A percentile compares a stretch with the other conserved stretches of the same genome.
Evolutionary conservation across 2,888 invertebrate genomes (phyloP).

Genomic region (Nudaria mundana): DNA sequence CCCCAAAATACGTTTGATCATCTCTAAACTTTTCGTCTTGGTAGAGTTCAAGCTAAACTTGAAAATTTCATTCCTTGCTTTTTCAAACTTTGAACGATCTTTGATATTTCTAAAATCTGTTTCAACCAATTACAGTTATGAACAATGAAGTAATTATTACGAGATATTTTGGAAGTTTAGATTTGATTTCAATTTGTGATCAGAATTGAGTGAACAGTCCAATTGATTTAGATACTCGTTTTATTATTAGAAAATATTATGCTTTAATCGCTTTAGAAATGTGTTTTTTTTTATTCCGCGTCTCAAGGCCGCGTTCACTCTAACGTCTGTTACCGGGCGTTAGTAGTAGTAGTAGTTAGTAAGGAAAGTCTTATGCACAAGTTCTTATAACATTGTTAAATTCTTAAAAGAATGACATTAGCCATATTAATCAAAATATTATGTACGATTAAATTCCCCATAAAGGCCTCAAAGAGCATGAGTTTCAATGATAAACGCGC

Average conservation of each 20-base stretch:
- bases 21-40: constrained; percentile 25
- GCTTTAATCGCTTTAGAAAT: no score
- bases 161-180: constrained; percentile 13
- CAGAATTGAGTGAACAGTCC: not conserved
- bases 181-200: constrained; percentile 6
- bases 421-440: no score
- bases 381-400: no score
- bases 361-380: no score
- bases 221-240: not conserved
- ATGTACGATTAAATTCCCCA: no score
- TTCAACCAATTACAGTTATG: constrained; percentile 25
- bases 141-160: constrained; percentile 28
- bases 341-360: no score
- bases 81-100: constrained; percentile 30
- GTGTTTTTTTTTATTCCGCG: no score
- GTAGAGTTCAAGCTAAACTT: constrained; percentile 28
- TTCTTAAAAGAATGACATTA: no score
- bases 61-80: constrained; percentile 33
- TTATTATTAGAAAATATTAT: not conserved
- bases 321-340: no score
- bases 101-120: constrained; percentile 24
- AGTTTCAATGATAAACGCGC: constrained; percentile 35
- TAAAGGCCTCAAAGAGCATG: constrained; percentile 10
- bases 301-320: no score
- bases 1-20: constrained; percentile 16